A percentile compares a stretch with the other conserved stretches of the same genome.
phyloP scores from a whole-genome alignment of 2,888 invertebrate genomes.

The Sisyra nigra region DNA sequence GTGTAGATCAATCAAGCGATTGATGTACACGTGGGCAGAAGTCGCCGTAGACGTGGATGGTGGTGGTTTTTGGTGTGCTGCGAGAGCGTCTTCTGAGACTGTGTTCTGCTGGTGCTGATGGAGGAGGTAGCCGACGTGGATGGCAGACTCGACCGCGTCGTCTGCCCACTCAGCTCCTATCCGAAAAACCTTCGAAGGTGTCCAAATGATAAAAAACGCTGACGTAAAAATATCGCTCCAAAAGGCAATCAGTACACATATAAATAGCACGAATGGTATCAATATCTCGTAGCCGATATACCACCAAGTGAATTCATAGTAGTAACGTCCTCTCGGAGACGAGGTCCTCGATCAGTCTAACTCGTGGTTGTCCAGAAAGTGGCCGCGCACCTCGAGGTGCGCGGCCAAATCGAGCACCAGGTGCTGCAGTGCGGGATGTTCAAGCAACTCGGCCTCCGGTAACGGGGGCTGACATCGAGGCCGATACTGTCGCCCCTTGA shows the following conservation, averaged over 20 bases:
- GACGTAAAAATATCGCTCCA: conserved; percentile 9
- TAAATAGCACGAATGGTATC: conserved; percentile 9
- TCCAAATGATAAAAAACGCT: conserved; percentile 10
- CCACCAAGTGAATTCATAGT: conserved; percentile 10
- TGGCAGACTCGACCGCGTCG: no score
- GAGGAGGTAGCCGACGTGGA: no score
- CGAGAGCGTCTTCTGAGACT: not conserved
- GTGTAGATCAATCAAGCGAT: not conserved
- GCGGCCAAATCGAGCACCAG: conserved; percentile 70
- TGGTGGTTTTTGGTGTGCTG: not conserved
- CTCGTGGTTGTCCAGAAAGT: conserved; percentile 46
- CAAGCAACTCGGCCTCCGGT: conserved; percentile 73
- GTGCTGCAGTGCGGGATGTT: conserved; percentile 64
- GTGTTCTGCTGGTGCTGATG: not conserved
- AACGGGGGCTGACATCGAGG: conserved; percentile 74
- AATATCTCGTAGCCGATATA: conserved; percentile 9
- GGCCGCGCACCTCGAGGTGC: conserved; percentile 65
- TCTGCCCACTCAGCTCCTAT: conserved; percentile 3
- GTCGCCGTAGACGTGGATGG: not conserved
- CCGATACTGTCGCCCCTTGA: conserved; percentile 69
- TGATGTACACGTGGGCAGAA: not conserved
- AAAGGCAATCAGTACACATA: conserved; percentile 10
- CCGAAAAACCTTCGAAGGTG: conserved; percentile 10
- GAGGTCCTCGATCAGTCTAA: conserved; percentile 43
- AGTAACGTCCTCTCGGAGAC: conserved; percentile 16